Percentiles rank a stretch among this genome's conserved stretches.
These are phyloP conservation scores for Orthosia gracilis DNA, from an alignment of 2,888 invertebrate species.

Conservation along the genomic window DNA sequence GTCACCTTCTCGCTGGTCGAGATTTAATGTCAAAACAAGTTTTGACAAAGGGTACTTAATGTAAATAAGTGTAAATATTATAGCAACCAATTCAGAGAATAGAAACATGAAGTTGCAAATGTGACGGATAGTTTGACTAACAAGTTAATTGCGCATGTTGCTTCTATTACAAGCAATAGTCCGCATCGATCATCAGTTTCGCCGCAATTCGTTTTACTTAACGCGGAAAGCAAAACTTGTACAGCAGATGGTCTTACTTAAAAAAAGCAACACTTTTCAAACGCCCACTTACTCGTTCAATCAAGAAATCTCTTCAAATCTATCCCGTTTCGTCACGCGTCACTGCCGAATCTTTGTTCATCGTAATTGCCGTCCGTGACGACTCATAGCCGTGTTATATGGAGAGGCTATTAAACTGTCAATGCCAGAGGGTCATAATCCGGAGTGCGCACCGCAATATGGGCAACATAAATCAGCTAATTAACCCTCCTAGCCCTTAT, in stretches of 20 bases:
- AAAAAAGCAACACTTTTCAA: constrained; percentile 51
- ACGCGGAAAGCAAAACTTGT: constrained; percentile 37
- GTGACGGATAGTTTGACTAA: constrained; percentile 31
- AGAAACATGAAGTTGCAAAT: constrained; percentile 1
- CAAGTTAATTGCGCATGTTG: constrained; percentile 43
- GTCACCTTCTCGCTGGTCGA: no score
- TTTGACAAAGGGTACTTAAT: background rate
- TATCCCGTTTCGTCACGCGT: constrained; percentile 71
- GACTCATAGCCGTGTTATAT: constrained; percentile 70
- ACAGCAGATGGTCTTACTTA: constrained; percentile 20
- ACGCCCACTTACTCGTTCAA: constrained; percentile 52
- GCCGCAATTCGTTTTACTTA: constrained; percentile 55
- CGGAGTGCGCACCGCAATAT: constrained; percentile 84
- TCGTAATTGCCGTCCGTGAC: constrained; percentile 74
- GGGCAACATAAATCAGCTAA: constrained; percentile 89
- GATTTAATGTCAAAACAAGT: background rate
- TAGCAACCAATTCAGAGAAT: background rate
- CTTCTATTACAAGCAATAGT: constrained; percentile 32
- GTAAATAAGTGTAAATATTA: no score
- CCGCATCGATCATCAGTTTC: constrained; percentile 40
- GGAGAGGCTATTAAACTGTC: constrained; percentile 85
- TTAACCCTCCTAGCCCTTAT: constrained; percentile 89
- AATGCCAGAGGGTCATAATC: constrained; percentile 82
- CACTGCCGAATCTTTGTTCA: constrained; percentile 74
- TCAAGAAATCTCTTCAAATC: constrained; percentile 62